Conservation (phyloP, 2,888 invertebrate genomes). For the Campaea margaritaria region DNA sequence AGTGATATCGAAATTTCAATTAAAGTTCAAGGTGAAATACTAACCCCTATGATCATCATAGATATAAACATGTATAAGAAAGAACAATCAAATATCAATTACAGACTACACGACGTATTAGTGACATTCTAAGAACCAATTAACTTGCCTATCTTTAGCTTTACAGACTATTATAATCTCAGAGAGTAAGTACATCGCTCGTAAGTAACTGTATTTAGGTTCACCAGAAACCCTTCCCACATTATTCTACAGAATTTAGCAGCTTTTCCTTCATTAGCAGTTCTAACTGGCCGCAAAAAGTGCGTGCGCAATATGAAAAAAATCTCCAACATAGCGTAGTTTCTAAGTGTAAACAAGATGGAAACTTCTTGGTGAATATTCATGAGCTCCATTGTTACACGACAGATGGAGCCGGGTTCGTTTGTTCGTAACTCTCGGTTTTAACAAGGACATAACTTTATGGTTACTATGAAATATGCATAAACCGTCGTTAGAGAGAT, state of each 20-base stretch:
- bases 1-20: too few relatives aligned
- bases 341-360: conserved; percentile 45
- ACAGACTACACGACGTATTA: background rate
- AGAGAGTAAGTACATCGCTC: too few relatives aligned
- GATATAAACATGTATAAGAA: too few relatives aligned
- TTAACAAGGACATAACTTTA: conserved; percentile 50
- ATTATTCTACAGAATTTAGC: conserved; percentile 16
- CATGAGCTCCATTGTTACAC: conserved; percentile 54
- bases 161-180: too few relatives aligned
- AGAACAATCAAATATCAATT: background rate
- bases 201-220: too few relatives aligned
- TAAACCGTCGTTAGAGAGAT: too few relatives aligned
- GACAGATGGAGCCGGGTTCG: conserved; percentile 47
- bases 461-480: background rate
- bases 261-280: conserved; percentile 25
- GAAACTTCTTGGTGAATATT: conserved; percentile 57
- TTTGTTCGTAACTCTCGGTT: conserved; percentile 52
- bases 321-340: conserved; percentile 17
- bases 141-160: too few relatives aligned
- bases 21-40: too few relatives aligned
- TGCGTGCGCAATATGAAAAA: conserved; percentile 13
- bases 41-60: too few relatives aligned
- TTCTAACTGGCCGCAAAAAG: conserved; percentile 16
- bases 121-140: too few relatives aligned
- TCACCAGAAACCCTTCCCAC: background rate